Evolutionary conservation across 2,113 vertebrate genomes (phyloP), one percentile per base, ranked within the genome.

Genomic region (Xenopus borealis): DNA sequence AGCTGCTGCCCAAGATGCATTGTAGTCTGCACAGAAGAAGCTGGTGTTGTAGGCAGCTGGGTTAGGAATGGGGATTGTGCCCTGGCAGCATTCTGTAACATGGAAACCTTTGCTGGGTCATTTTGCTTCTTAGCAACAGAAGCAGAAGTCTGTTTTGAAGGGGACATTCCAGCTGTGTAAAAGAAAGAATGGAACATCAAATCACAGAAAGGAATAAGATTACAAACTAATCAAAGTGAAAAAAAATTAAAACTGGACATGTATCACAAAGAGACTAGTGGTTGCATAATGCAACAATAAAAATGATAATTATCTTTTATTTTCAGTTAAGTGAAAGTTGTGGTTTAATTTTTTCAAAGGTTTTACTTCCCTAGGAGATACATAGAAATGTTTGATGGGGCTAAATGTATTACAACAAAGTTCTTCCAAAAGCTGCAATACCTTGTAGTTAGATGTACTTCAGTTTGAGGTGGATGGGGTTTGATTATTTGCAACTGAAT

Each of bases 51-150:
- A 59, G 88, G 87, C 66, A 88, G 81, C 58, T 67, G 71, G 63
- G 91, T 72, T 72, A 90, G 85, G 67, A 86, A 75, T 0, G 90
- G 89, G 53, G 92, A 83, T 81, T 91, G 90, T 44, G 93, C 81
- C 62, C 90, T 91, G 66, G 91, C 90, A 1, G 90, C 88, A 59
- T 93, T 93, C 86, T 93, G 90, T 64, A 92, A 90, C 1, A 91
- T 88, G 1, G 91, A 90, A 45, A 91, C 90, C 85, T 92, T 92
- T 57, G 90, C 90, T 17, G 86, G 89, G 82, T 93, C 91, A 9
- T 82, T 92, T 79, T 87, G 90, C 75, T 90, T 92, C 83, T 92
- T 90, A 62, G 89, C 90, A 72, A 87, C 85, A 46, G 92, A 88
- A 80, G 91, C 88, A 75, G 92, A 83, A 0, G 85, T 80, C 83